Base-by-base conservation (phyloP, 2,113 vertebrate species). In the Neomonachus schauinslandi region DNA sequence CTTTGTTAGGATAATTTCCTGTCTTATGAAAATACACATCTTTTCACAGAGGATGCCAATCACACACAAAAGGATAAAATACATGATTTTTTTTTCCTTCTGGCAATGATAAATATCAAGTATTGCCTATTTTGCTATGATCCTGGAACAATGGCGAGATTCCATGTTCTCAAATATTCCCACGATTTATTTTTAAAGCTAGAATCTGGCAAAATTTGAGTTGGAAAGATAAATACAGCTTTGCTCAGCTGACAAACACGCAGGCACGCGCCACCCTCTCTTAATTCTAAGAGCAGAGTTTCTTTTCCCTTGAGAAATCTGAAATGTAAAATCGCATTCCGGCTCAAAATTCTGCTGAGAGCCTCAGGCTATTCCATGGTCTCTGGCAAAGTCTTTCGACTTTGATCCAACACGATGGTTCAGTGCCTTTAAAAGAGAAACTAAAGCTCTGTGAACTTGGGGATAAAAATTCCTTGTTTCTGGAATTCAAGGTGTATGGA, bases 1-100 rank as follows among this genome's bases (percentile, higher is more conserved):
- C 61, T 92, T 92, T 97, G 71, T 92, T 79, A 74, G 57, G 36
- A 36, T 82, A 57, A 94, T 93, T 88, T 55, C 28, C 76, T 96
- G 61, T 49, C 85, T 81, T 55, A 59, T 51, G n/a, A 72, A 94
- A 95, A 92, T 36, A 21, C n/a, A 57, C 39, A 77, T 76, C 11
- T 61, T 61, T 69, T 95, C 51, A 83, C 65, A 81, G 84, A 96
- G 59, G 42, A 67, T 79, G 81, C 15, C 84, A 97, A 94, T 61
- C 77, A 76, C 49, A 81, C 33, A 71, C 72, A 74, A 92, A 84
- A 83, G 55, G 89, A 92, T 61, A 36, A 94, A 96, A 85, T 39
- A 76, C 4, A 39, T 71, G 26, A n/a, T 26, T 72, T 12, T 51
- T 55, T n/a, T 15, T 13, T 10, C 22, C n/a, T 31, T 72, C 36